phyloP scores from a whole-genome alignment of 2,113 vertebrate species.

The Colistium nudipinnis region DNA sequence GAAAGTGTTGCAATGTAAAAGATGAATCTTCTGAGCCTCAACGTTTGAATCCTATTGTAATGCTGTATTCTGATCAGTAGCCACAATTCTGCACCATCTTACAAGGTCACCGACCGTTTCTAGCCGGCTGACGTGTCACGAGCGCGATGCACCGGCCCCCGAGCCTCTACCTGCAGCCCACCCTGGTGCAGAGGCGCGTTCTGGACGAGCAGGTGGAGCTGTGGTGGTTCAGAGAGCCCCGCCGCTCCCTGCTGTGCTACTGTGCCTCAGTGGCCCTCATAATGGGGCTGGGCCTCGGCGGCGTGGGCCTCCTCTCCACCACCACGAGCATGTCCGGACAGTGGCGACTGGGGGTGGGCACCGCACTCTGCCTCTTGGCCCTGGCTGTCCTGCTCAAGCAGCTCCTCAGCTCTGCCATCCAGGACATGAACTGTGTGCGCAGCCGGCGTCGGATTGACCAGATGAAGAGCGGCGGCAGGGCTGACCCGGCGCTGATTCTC shows the following conservation, averaged over 20 bases:
- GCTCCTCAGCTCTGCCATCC: constrained; percentile 95
- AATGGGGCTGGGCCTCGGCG: constrained; percentile 87
- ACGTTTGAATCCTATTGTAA: not conserved
- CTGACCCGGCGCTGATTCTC: constrained; percentile 86
- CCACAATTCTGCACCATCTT: not conserved
- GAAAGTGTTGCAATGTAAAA: too few species aligned
- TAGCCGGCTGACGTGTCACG: constrained; percentile 51
- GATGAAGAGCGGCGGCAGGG: constrained; percentile 90
- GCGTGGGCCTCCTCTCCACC: constrained; percentile 89
- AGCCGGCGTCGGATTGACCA: constrained; percentile 88
- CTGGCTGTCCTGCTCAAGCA: constrained; percentile 93
- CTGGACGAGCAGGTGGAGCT: constrained; percentile 93
- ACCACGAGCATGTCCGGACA: constrained; percentile 87
- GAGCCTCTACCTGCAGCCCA: constrained; percentile 45
- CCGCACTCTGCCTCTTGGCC: constrained; percentile 91
- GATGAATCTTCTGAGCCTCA: not conserved
- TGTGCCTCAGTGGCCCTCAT: constrained; percentile 88
- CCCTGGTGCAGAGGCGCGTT: constrained; percentile 77
- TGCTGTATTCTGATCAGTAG: not conserved
- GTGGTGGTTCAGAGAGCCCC: constrained; percentile 94
- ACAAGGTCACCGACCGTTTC: constrained; percentile 60
- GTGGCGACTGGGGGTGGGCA: constrained; percentile 92
- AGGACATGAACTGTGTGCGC: constrained; percentile 97
- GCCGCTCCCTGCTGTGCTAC: constrained; percentile 90
- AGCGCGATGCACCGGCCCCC: constrained; percentile 74